Base-by-base conservation (phyloP, 2,797 vertebrate species). In the Ambastaia sidthimunki region DNA sequence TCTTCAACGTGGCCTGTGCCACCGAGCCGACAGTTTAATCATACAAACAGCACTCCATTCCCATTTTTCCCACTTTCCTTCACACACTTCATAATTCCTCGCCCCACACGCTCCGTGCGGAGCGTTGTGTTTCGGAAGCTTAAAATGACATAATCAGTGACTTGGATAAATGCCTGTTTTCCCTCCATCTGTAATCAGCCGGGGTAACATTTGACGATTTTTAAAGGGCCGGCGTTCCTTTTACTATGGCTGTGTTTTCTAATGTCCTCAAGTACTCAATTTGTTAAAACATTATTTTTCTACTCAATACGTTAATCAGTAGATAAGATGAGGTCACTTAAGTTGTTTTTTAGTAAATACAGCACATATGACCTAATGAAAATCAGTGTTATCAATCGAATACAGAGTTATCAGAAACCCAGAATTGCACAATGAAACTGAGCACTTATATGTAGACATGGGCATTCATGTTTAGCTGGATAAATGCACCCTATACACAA, bases 121-220 rank as follows among this genome's bases (percentile, higher is more conserved):
- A 88, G 85, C 81, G 89, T 87, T 87, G 87, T 82, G 78, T 82
- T 93, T 93, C 90, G 88, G 89, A 86, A 90, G 89, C 89, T 91
- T 92, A 91, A 92, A 93, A 93, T 93, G 91, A 93, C 93, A 94
- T 92, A 93, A 93, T 93, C 92, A 94, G 91, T 92, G 92, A 93
- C 90, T 93, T 93, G 93, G 92, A 92, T 92, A 94, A 94, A 93
- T 89, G 89, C 88, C 90, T 92, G 88, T 92, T 92, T 92, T 89
- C 89, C 50, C 84, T 85, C 71, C 81, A 84, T 89, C 89, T 91
- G 87, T 93, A 92, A 93, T 92, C 92, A 94, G 91, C 88, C 86
- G 85, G 82, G 80, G 86, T 89, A 88, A 90, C 86, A 77, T 87
- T 60, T 87, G 82, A 83, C 75, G 76, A 78, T 87, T 84, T 87